Evolutionary conservation across 2,797 vertebrate species (phyloP), one percentile per base, ranked within the genome.

Genomic region (Novumbra hubbsi): DNA sequence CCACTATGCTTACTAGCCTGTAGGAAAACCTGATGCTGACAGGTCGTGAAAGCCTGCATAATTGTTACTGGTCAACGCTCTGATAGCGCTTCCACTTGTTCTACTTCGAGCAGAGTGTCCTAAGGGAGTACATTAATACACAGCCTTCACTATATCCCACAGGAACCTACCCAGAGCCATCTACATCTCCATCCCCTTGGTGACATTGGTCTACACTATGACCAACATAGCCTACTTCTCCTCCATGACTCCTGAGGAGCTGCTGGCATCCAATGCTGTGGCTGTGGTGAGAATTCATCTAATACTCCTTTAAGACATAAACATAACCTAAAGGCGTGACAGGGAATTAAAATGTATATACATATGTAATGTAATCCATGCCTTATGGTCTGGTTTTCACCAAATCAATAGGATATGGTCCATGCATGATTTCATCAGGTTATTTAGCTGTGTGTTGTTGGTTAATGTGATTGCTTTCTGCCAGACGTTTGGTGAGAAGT

Each of bases 161-260:
- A 98, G 97, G 94, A 98, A 98, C 89, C 96, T 98, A 86, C 97
- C 97, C 92, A 95, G 96, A 27, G 97, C 97, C 92, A 98, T 99
- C 91, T 97, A 96, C 93, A 97, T 99, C 91, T 98, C 97, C 90
- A 98, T 99, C 80, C 97, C 97, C 19, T 80, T 99, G 95, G 97
- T 99, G 88, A 99, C 97, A 73, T 94, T 95, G 80, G 96, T 98
- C 88, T 99, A 98, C 82, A 95, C 97, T 0, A 96, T 98, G 91
- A 98, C 97, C 93, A 99, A 99, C 81, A 93, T 99, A 63, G 97
- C 97, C 84, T 99, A 99, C 91, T 98, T 99, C 92, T 97, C 96
- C 64, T 96, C 97, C 92, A 98, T 99, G 97, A 95, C 95, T 49
- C 96, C 97, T 0, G 95, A 97, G 84, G 97, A 99, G 87, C 92